Evolutionary conservation across 2,113 vertebrate species (phyloP).

Genomic region (Ivindomyrus marchei): DNA sequence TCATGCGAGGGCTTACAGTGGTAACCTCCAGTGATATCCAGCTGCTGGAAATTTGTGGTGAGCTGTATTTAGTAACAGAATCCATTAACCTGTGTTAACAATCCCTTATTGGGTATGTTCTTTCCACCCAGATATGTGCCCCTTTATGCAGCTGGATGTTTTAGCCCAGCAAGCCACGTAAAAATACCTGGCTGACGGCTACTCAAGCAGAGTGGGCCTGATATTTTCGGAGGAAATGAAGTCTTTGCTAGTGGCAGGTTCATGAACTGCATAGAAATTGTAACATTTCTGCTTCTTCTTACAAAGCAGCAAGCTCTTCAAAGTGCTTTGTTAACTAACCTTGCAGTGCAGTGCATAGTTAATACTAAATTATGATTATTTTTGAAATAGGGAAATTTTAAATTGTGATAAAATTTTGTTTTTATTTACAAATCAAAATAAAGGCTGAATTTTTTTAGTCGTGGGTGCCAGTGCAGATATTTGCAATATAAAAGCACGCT

Average conservation of each 20-base stretch:
- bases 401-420: not conserved
- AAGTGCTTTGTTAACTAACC: not conserved
- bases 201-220: not conserved
- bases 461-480: not conserved
- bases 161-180: not conserved
- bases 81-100: not conserved
- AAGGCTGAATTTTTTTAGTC: not conserved
- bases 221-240: not conserved
- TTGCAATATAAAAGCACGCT: not conserved
- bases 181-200: not conserved
- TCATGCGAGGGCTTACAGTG: not conserved
- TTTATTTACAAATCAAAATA: not conserved
- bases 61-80: not conserved
- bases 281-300: not conserved
- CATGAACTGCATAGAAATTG: not conserved
- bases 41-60: not conserved
- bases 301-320: not conserved
- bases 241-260: not conserved
- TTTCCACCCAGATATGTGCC: not conserved
- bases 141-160: not conserved
- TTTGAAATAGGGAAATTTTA: not conserved
- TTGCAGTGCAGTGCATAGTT: not conserved
- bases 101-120: not conserved
- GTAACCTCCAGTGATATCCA: not conserved
- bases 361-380: not conserved